phyloP scores from a whole-genome alignment of 2,797 vertebrate species.

The Strix occidentalis region DNA sequence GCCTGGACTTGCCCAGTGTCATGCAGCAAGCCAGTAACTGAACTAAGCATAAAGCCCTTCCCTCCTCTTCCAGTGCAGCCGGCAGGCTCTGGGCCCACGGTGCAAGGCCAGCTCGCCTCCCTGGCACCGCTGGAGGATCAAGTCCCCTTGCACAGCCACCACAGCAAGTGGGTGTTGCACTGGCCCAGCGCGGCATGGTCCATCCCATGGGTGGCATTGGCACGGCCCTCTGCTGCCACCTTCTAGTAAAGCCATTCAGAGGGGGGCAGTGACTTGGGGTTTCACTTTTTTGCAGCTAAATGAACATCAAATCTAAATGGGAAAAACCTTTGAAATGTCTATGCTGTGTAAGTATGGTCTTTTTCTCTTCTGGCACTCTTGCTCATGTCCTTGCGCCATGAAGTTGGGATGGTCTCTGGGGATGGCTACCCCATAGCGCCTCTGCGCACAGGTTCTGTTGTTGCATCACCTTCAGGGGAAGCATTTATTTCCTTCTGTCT shows the following conservation, averaged over 20 bases:
- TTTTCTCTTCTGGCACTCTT: neutral
- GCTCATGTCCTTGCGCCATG: neutral
- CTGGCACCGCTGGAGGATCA: rapidly evolving
- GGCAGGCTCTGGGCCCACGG: rapidly evolving
- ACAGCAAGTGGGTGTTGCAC: neutral
- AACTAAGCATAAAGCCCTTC: neutral
- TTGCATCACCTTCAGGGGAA: neutral
- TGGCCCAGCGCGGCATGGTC: rapidly evolving
- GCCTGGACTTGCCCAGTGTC: neutral
- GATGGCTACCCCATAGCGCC: neutral
- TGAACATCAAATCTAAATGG: neutral
- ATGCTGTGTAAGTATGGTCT: rapidly evolving
- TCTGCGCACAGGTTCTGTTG: neutral
- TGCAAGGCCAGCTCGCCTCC: neutral
- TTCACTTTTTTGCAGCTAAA: neutral
- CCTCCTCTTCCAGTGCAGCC: neutral
- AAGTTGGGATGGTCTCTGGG: neutral
- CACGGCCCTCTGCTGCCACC: neutral
- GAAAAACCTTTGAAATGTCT: neutral
- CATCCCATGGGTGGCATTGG: rapidly evolving
- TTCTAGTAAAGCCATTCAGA: neutral
- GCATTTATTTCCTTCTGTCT: neutral
- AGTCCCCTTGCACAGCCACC: neutral
- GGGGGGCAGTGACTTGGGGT: neutral
- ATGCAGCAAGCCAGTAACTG: neutral